Evolutionary conservation across 2,888 invertebrate species (phyloP).

Genomic region (Seira musarum): DNA sequence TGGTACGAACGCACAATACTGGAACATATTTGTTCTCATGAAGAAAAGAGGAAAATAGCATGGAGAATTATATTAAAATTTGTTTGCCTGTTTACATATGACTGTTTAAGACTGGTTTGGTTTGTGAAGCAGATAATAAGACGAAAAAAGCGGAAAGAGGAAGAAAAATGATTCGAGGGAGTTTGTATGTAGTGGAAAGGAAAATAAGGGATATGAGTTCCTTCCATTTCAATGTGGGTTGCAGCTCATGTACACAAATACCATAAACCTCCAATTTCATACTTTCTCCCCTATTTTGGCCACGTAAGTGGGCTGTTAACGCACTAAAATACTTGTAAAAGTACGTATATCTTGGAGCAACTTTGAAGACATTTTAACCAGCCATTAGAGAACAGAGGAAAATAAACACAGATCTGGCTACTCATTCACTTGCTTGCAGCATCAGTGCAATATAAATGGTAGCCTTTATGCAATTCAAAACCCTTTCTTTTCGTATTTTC

Average conservation of each 20-base stretch:
- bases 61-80: constrained; percentile 37
- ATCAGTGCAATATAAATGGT: no score
- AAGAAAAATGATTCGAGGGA: no score
- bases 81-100: constrained; percentile 23
- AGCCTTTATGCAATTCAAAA: no score
- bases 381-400: constrained; percentile 23
- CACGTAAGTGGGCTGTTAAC: background rate
- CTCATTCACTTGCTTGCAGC: constrained; percentile 17
- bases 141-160: no score
- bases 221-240: constrained; percentile 5
- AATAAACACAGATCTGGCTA: background rate
- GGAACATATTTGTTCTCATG: constrained; percentile 24
- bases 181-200: no score
- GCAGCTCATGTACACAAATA: background rate
- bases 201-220: background rate
- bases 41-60: constrained; percentile 36
- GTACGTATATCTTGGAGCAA: constrained; percentile 7
- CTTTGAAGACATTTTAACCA: constrained; percentile 28
- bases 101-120: background rate
- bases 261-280: constrained; percentile 16
- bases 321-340: constrained; percentile 26
- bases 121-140: no score
- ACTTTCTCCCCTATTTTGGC: background rate
- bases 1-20: background rate
- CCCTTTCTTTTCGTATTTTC: constrained; percentile 17